These are phyloP conservation scores for Amiota communis DNA, from an alignment of 2,888 invertebrate species.

Conservation along the genomic window DNA sequence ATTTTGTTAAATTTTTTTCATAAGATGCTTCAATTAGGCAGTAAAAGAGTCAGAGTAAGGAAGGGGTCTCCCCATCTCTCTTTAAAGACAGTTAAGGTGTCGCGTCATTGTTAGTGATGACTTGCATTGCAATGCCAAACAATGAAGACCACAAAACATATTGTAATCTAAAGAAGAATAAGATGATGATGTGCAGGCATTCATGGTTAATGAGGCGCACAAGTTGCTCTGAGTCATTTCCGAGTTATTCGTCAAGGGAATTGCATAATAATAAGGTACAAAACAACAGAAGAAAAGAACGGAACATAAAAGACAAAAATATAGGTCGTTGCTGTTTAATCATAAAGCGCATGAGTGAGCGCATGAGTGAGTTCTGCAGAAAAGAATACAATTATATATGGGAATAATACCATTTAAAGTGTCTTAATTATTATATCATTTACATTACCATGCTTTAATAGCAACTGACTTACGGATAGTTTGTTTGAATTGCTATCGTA, in stretches of 20 bases:
- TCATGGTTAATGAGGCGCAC: not conserved
- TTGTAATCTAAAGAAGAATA: not conserved
- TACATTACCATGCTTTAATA: too few species aligned
- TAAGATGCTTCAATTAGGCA: slow-evolving; percentile 48
- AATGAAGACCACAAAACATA: not conserved
- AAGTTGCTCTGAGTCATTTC: slow-evolving; percentile 11
- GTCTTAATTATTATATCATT: too few species aligned
- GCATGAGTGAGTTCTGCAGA: too few species aligned
- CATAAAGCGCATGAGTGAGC: too few species aligned
- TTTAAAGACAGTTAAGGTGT: not conserved
- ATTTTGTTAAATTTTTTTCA: slow-evolving; percentile 41
- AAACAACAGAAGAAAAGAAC: not conserved
- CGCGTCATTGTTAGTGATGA: not conserved
- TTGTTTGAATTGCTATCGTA: too few species aligned
- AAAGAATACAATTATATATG: too few species aligned
- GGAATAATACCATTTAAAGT: too few species aligned
- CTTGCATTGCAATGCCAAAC: not conserved
- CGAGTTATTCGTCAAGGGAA: not conserved
- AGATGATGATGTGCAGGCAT: not conserved
- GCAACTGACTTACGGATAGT: too few species aligned
- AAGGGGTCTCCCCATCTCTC: not conserved
- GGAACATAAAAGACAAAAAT: not conserved
- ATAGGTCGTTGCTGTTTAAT: not conserved
- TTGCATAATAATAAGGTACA: not conserved
- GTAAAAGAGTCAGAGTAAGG: slow-evolving; percentile 40